These are phyloP conservation scores for Drosophila siamana DNA, from an alignment of 2,888 invertebrate genomes.

Conservation along the genomic window DNA sequence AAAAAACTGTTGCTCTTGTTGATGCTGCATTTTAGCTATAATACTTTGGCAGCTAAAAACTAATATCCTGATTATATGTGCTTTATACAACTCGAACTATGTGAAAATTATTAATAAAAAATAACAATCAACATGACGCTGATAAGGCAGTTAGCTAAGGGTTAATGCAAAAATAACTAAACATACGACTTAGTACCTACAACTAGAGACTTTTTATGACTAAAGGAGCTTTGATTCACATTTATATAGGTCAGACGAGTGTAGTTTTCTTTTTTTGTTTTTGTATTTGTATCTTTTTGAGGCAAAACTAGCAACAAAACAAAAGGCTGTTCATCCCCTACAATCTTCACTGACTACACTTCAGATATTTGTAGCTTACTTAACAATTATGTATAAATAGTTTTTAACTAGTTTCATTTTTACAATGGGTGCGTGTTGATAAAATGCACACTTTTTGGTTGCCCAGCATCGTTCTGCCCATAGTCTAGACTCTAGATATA, in stretches of 20 bases:
- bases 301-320: conserved; percentile 5
- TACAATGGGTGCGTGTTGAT: conserved; percentile 53
- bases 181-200: conserved; percentile 63
- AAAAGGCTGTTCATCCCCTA: neutral
- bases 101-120: conserved; percentile 29
- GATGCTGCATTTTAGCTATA: conserved; percentile 50
- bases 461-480: conserved; percentile 38
- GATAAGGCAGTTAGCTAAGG: conserved; percentile 71
- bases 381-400: conserved; percentile 58
- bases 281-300: neutral
- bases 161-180: conserved; percentile 55
- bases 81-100: conserved; percentile 25
- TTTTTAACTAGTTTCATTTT: conserved; percentile 64
- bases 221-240: conserved; percentile 80
- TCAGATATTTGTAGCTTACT: conserved; percentile 29
- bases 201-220: conserved; percentile 58
- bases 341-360: conserved; percentile 19
- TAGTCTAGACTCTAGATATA: conserved; percentile 41
- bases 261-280: conserved; percentile 2
- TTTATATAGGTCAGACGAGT: conserved; percentile 46
- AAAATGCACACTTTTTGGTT: conserved; percentile 62
- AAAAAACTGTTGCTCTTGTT: conserved; percentile 25
- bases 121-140: conserved; percentile 52
- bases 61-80: conserved; percentile 30
- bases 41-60: conserved; percentile 66